Evolutionary conservation across 2,888 invertebrate species (phyloP), one percentile per base, ranked within the genome.

Genomic region (Apodemia duryi): DNA sequence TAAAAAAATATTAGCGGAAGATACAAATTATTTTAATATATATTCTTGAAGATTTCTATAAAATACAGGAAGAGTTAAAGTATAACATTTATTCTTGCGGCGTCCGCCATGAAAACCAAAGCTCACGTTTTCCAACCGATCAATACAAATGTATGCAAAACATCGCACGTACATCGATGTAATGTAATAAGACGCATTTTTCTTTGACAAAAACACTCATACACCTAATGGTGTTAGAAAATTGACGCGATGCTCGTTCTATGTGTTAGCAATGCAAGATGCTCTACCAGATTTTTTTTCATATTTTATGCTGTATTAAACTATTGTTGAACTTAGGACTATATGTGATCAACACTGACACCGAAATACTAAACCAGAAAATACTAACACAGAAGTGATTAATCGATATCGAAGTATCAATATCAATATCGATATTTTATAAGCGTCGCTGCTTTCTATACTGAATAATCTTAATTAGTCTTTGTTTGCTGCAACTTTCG

Each of bases 121-220:
- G 66, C 70, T 72, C 78, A 79, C 78, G 77, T 74, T 67, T 63
- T 66, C 61, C 66, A 66, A 64, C 70, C 71, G 66, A 74, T 74
- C 70, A 70, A 68, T 69, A 74, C 77, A 81, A 78, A 79, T 79
- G 78, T 69, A 71, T 68, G 73, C 79, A 81, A 81, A 81, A 81
- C 82, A 72, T 68, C 67, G 65, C 66, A 68, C 71, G 75, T 72
- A 69, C 75, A 74, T 67, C 70, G 57, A 57, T 57, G 74, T 88
- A 89, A 89, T 88, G 86, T 84, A 88, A 89, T 90, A 88, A 90
- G 86, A 83, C 76, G 78, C 80, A 88, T 90, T 90, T 90, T 90
- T 89, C 87, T 83, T 79, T 79, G 77, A 83, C 86, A 89, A 88
- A 88, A 88, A 89, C 82, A 72, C 76, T 74, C 74, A 72, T 73